Base-by-base conservation (phyloP, 2,797 vertebrate genomes). In the Dryobates pubescens region DNA sequence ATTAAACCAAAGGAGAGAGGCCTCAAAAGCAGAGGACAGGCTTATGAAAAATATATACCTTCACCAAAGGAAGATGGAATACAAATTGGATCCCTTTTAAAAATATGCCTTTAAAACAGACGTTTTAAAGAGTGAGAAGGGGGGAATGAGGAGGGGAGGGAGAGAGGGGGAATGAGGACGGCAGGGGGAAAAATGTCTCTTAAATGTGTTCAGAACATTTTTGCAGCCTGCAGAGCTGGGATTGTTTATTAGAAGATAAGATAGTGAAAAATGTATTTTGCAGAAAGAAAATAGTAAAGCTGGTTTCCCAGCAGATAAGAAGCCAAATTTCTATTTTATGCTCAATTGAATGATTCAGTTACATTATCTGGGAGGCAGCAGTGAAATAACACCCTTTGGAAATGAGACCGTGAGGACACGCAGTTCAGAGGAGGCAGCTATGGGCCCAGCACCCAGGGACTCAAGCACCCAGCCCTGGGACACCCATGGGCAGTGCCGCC, bases 201-300 rank as follows among this genome's bases (percentile, higher is more conserved):
- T 97, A 97, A 97, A 98, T 97, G 96, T 70, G 94, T 97, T 97
- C 95, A 92, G 96, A 82, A 81, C 96, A 94, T 96, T 94, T 77
- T 93, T 95, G 95, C 96, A 97, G 97, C 95, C 97, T 97, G 96
- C 97, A 69, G 90, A 97, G 96, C 97, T 86, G 89, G 97, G 97
- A 97, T 98, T 98, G 98, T 98, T 98, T 98, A 98, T 98, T 98
- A 97, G 97, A 96, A 98, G 98, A 98, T 98, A 98, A 98, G 98
- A 98, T 98, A 98, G 97, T 97, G 97, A 98, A 97, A 98, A 98
- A 98, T 98, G 98, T 97, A 97, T 98, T 98, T 98, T 97, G 97
- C 96, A 97, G 97, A 95, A 97, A 97, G 97, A 97, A 98, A 98
- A 98, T 97, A 97, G 97, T 98, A 97, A 98, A 97, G 97, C 97